Evolutionary conservation across 2,797 vertebrate genomes (phyloP), one percentile per base, ranked within the genome.

Genomic region (Syngnathus acus): DNA sequence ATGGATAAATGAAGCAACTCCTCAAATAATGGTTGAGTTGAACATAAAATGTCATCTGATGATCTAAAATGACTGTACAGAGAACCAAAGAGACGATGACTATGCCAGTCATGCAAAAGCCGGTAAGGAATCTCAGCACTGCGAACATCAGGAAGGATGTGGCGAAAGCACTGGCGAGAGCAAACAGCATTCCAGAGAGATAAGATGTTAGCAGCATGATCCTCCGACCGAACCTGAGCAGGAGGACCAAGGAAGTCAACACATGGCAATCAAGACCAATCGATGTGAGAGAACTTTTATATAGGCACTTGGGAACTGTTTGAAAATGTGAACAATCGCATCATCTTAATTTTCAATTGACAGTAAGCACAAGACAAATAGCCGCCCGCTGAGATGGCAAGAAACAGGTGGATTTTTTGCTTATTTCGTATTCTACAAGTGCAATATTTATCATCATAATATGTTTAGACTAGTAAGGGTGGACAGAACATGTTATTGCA

Each of bases 81-180:
- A 92, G 88, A 38, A 86, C 88, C 9, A 80, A 1, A 51, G 90
- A 80, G 62, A 89, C 68, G 13, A 92, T 90, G 78, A 85, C 53
- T 10, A 91, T 90, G 70, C 91, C 91, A 2, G 82, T 89, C 71
- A 92, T 83, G 60, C 80, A 82, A 55, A 92, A 82, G 7, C 91
- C 91, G 0, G 88, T 90, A 71, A 90, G 82, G 80, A 91, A 90
- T 74, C 90, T 84, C 80, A 90, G 80, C 58, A 87, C 74, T 0
- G 62, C 74, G 5, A 92, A 92, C 88, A 89, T 89, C 50, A 81
- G 0, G 1, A 85, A 91, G n/a, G 87, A 81, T 0, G 79, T 79
- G 39, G 91, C 88, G 73, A 91, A 89, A n/a, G 88, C 84, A 50
- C 87, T 89, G 5, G 84, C 80, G 21, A 89, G 1, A 19, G 77